phyloP scores from a whole-genome alignment of 2,888 invertebrate genomes.

The Dione juno region DNA sequence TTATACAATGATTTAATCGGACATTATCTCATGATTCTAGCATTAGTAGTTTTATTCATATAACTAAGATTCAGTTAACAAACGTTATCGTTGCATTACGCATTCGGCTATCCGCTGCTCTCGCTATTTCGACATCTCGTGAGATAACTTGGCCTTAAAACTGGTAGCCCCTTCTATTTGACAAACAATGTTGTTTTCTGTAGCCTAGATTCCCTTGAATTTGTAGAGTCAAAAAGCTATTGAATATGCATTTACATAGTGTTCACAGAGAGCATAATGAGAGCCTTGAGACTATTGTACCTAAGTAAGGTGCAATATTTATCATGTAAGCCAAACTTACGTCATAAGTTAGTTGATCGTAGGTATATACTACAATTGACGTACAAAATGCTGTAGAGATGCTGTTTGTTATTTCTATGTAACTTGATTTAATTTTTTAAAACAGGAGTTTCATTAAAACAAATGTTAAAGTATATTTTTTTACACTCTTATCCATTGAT shows the following conservation, averaged over 20 bases:
- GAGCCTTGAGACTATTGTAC: not conserved
- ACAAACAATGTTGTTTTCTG: slow-evolving; percentile 41
- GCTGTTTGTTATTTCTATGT: too few relatives aligned
- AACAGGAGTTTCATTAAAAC: too few relatives aligned
- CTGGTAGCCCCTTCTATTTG: slow-evolving; percentile 47
- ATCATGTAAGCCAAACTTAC: not conserved
- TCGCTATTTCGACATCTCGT: slow-evolving; percentile 67
- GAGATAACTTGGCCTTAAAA: slow-evolving; percentile 63
- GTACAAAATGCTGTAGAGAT: too few relatives aligned
- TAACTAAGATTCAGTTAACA: slow-evolving; percentile 35
- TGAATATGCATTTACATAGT: not conserved
- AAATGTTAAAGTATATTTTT: too few relatives aligned
- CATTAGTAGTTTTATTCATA: slow-evolving; percentile 22
- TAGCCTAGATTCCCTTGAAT: slow-evolving; percentile 39
- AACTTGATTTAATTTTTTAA: too few relatives aligned
- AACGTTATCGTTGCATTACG: slow-evolving; percentile 45
- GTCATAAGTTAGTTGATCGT: too few relatives aligned
- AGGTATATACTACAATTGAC: too few relatives aligned
- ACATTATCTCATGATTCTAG: slow-evolving; percentile 27
- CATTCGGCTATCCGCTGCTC: slow-evolving; percentile 52
- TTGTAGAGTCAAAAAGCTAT: slow-evolving; percentile 11
- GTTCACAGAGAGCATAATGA: not conserved
- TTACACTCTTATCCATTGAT: too few relatives aligned
- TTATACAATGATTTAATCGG: slow-evolving; percentile 23
- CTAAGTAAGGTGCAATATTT: not conserved